phyloP scores from a whole-genome alignment of 2,113 vertebrate genomes.

The Reinhardtius hippoglossoides region DNA sequence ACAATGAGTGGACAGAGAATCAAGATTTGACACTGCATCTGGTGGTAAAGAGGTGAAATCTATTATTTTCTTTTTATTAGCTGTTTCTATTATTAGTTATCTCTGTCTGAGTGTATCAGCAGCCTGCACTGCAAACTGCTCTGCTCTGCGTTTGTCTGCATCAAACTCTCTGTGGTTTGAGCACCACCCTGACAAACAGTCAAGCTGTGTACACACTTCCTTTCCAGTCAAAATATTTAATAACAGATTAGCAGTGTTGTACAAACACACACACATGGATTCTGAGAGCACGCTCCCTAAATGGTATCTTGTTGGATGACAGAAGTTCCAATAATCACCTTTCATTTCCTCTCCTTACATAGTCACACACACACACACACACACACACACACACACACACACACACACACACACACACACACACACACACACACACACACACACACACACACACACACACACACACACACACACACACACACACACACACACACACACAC shows the following conservation, averaged over 20 bases:
- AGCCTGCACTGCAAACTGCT: background rate
- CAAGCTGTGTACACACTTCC: slow-evolving; percentile 9
- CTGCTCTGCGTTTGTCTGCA: background rate
- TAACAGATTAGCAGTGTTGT: slow-evolving; percentile 22
- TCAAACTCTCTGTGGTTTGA: background rate
- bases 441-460: background rate
- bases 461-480: background rate
- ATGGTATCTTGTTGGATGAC: slow-evolving; percentile 39
- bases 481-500: background rate
- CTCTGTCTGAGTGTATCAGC: background rate
- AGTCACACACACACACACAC: background rate
- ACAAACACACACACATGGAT: slow-evolving; percentile 4
- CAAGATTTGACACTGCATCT: too few relatives aligned
- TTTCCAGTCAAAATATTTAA: slow-evolving; percentile 32
- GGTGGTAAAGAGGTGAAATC: too few relatives aligned
- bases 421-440: too few relatives aligned
- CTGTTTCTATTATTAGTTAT: too few relatives aligned
- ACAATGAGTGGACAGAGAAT: too few relatives aligned
- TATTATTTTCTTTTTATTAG: too few relatives aligned
- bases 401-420: background rate
- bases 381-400: background rate
- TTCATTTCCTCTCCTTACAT: background rate
- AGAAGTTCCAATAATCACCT: slow-evolving; percentile 38
- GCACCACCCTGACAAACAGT: background rate
- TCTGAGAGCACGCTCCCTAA: slow-evolving; percentile 26